Evolutionary conservation across 92 coral and sea anemone genomes (phyloP).

Genomic region (Metridium senile): DNA sequence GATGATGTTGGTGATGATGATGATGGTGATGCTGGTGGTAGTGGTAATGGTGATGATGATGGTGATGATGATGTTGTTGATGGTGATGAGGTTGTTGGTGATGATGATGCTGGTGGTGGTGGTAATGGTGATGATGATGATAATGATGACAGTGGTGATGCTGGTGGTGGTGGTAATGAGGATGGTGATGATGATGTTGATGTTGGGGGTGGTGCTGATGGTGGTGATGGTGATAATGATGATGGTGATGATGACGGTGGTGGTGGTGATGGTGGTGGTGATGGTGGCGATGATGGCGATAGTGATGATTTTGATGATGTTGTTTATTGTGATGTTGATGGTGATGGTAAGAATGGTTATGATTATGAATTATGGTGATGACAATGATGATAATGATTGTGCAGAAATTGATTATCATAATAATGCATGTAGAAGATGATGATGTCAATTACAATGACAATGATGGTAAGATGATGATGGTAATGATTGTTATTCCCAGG

Average conservation of each 20-base stretch:
- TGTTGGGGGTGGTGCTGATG: not conserved
- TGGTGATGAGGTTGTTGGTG: too few species aligned
- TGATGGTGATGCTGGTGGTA: too few species aligned
- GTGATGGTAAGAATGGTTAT: not conserved
- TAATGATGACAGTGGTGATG: not conserved
- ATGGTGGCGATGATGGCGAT: not conserved
- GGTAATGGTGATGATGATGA: too few species aligned
- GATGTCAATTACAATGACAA: too few species aligned
- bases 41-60: too few species aligned
- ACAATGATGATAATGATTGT: too few species aligned
- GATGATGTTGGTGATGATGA: too few species aligned
- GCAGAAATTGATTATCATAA: too few species aligned
- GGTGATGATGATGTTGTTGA: not conserved
- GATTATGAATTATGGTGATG: not conserved
- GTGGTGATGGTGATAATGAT: not conserved
- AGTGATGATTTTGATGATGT: not conserved
- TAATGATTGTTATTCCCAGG: too few species aligned
- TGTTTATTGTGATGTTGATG: not conserved
- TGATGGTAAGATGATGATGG: too few species aligned
- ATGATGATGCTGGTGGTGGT: too few species aligned
- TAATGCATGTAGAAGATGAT: too few species aligned
- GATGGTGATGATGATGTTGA: not conserved
- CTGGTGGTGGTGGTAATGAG: not conserved
- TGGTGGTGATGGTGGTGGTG: not conserved
- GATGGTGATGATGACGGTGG: not conserved